Base-by-base conservation (phyloP, 2,797 vertebrate genomes). In the Urophycis tenuis region DNA sequence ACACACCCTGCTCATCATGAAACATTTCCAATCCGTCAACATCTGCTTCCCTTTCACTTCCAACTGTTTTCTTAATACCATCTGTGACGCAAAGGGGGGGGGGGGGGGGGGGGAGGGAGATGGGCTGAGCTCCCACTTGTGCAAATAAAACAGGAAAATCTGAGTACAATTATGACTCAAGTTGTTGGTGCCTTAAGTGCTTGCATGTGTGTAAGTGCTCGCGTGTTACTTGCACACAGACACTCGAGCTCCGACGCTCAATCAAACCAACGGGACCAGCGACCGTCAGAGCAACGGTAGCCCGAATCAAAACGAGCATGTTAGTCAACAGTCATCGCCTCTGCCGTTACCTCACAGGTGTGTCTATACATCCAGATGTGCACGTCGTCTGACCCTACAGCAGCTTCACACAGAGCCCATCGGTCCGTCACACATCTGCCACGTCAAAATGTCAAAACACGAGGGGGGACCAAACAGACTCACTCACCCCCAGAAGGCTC, bases 401-500 rank as follows among this genome's bases (percentile, higher is more conserved):
- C n/a, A n/a, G n/a, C n/a, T n/a, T n/a, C n/a, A n/a, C n/a, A n/a
- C n/a, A n/a, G n/a, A n/a, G n/a, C n/a, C n/a, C n/a, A 14, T 19
- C 8, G 15, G 41, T 17, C 41, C 14, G 14, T 45, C 41, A 3
- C 41, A 45, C 15, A n/a, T n/a, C 5, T 17, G 41, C 49, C 3
- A 14, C 22, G 45, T 49, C 17, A 49, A 22, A 49, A 19, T 14
- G 9, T 9, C 3, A n/a, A n/a, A n/a, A n/a, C n/a, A n/a, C n/a
- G n/a, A n/a, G n/a, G n/a, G 41, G 49, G 49, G 17, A n/a, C 19
- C 7, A 15, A 45, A 45, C 5, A 5, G 41, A 4, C 9, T n/a
- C 3, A 88, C 93, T 90, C 92, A 94, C 94, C 89, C 94, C 94
- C 1, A 94, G 90, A 75, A 94, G 92, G 85, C 93, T 94, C 84